Percentiles rank a stretch among this genome's conserved stretches.
Evolutionary conservation across 2,113 vertebrate species (phyloP).

Genomic region (Grus americana): DNA sequence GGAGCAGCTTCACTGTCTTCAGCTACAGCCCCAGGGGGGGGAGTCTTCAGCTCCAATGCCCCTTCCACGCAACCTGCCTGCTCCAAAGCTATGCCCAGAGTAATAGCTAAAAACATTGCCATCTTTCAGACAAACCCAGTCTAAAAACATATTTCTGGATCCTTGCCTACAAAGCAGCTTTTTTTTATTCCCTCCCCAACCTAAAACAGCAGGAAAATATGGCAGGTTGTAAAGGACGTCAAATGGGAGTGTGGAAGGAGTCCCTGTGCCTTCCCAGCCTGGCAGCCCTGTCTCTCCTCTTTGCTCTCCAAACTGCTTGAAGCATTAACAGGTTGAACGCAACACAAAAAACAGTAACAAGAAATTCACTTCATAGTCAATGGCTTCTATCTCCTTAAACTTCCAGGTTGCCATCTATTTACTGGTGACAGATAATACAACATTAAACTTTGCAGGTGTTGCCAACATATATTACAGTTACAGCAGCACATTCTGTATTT

Average conservation of each 20-base stretch:
- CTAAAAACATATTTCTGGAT: neutral
- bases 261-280: neutral
- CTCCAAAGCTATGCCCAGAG: neutral
- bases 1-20: neutral
- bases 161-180: neutral
- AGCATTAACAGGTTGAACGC: neutral
- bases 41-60: neutral
- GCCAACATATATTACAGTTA: neutral
- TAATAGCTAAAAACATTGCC: neutral
- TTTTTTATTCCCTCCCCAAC: neutral
- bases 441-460: neutral
- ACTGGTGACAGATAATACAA: neutral
- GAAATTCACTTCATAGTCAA: neutral
- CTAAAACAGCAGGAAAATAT: neutral
- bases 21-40: neutral
- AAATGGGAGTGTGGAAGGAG: neutral
- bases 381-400: neutral
- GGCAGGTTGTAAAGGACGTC: neutral
- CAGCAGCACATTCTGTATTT: neutral
- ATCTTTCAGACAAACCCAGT: neutral
- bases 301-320: neutral
- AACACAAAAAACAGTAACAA: neutral
- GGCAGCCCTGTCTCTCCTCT: fast-evolving
- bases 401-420: neutral
- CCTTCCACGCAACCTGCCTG: neutral